phyloP scores from a whole-genome alignment of 2,797 vertebrate species.

The Fistularia tabacaria region DNA sequence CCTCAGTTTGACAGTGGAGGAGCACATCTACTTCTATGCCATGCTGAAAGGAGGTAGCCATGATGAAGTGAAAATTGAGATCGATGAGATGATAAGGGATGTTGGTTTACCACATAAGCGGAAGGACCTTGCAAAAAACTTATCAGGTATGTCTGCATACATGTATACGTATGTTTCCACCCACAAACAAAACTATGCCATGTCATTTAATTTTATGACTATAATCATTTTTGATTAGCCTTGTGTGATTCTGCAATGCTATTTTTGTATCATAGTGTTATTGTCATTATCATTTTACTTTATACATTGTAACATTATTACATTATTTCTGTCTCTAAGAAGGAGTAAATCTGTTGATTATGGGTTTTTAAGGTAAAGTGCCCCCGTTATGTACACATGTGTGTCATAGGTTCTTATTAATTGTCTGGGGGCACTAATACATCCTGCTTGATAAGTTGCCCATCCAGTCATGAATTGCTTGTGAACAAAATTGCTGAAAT shows the following conservation, averaged over 20 bases:
- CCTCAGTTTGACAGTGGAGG: slow-evolving; percentile 90
- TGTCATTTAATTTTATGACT: not conserved
- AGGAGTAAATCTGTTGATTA: too few relatives aligned
- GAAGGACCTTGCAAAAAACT: slow-evolving; percentile 86
- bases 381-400: slow-evolving; percentile 8
- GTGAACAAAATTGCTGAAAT: slow-evolving; percentile 70
- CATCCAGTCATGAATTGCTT: slow-evolving; percentile 52
- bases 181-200: not conserved
- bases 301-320: too few relatives aligned
- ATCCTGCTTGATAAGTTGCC: slow-evolving; percentile 59
- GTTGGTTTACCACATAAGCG: slow-evolving; percentile 92
- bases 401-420: slow-evolving; percentile 62
- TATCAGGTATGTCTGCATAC: slow-evolving; percentile 80
- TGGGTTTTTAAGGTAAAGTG: too few relatives aligned
- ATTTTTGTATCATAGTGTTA: too few relatives aligned
- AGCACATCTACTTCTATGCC: slow-evolving; percentile 97
- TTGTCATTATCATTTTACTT: too few relatives aligned
- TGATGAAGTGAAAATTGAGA: slow-evolving; percentile 83
- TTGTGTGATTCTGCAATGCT: too few relatives aligned
- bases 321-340: not conserved
- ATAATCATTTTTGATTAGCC: too few relatives aligned
- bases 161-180: not conserved
- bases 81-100: slow-evolving; percentile 90
- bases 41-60: slow-evolving; percentile 84
- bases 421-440: slow-evolving; percentile 48